Evolutionary conservation across 2,888 invertebrate species (phyloP).

Genomic region (Nycteola revayana): DNA sequence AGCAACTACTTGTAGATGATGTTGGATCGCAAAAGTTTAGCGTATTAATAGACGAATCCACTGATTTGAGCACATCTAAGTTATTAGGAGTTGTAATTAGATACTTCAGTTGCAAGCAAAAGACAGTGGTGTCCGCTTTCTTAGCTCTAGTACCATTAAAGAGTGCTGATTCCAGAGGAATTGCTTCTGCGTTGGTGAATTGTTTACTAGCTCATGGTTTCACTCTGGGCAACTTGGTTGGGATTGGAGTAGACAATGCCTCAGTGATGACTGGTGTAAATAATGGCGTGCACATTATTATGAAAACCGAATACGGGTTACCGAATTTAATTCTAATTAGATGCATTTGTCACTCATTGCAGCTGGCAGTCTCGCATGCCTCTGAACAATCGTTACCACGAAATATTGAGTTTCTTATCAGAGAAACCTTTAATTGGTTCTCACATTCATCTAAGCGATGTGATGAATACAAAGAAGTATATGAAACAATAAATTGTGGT

Average conservation of each 20-base stretch:
- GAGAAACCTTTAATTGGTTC: constrained; percentile 20
- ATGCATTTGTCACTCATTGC: constrained; percentile 34
- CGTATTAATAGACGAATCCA: constrained; percentile 5
- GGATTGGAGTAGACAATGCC: constrained; percentile 42
- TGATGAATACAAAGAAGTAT: constrained; percentile 31
- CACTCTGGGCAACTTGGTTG: constrained; percentile 26
- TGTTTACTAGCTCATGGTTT: constrained; percentile 3
- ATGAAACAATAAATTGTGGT: constrained; percentile 17
- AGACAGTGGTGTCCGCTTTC: neutral
- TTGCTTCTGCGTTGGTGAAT: neutral
- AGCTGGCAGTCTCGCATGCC: constrained; percentile 36
- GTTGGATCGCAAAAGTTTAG: constrained; percentile 1
- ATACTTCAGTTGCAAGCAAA: neutral
- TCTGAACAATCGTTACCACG: constrained; percentile 33
- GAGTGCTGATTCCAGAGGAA: neutral
- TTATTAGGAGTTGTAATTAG: neutral
- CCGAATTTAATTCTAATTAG: constrained; percentile 31
- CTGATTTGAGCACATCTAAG: neutral
- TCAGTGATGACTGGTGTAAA: constrained; percentile 39
- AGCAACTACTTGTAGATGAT: neutral
- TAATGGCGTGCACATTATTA: constrained; percentile 32
- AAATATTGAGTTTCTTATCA: constrained; percentile 36
- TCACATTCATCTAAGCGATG: constrained; percentile 3
- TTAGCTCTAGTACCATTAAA: neutral
- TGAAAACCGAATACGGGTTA: constrained; percentile 26